phyloP scores from a whole-genome alignment of 2,888 invertebrate species.

The Diabrotica balteata region DNA sequence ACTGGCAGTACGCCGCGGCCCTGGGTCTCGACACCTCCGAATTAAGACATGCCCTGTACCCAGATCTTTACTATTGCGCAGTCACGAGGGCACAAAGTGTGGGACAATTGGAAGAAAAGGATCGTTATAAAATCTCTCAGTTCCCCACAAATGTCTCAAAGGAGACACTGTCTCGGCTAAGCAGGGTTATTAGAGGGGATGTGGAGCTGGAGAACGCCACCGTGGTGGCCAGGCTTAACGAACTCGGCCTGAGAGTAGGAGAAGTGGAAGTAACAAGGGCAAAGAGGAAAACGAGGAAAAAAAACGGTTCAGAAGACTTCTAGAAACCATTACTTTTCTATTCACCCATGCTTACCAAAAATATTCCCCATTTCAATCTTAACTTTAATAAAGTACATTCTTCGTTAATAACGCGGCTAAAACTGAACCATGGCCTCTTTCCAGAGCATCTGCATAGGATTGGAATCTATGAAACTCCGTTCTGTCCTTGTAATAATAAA shows the following conservation, averaged over 20 bases:
- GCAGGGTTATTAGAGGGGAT: neutral
- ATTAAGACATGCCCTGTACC: neutral
- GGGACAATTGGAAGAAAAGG: fast-evolving
- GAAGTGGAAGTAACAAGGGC: neutral
- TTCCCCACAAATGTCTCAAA: neutral
- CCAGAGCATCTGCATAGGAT: too few relatives aligned
- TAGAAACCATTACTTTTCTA: too few relatives aligned
- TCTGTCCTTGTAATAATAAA: too few relatives aligned
- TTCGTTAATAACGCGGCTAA: too few relatives aligned
- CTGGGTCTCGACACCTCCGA: neutral
- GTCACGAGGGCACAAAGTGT: too few relatives aligned
- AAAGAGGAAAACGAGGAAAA: neutral
- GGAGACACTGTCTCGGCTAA: neutral
- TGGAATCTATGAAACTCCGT: too few relatives aligned
- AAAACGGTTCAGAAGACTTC: too few relatives aligned
- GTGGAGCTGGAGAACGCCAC: neutral
- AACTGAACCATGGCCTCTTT: too few relatives aligned
- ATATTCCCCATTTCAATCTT: too few relatives aligned
- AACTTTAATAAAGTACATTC: too few relatives aligned
- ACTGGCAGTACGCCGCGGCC: neutral
- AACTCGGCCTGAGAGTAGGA: neutral
- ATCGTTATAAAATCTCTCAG: neutral
- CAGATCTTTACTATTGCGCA: neutral
- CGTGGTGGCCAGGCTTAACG: neutral
- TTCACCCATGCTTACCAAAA: too few relatives aligned